Evolutionary conservation across 2,797 vertebrate genomes (phyloP).

Genomic region (Hydrophis major): DNA sequence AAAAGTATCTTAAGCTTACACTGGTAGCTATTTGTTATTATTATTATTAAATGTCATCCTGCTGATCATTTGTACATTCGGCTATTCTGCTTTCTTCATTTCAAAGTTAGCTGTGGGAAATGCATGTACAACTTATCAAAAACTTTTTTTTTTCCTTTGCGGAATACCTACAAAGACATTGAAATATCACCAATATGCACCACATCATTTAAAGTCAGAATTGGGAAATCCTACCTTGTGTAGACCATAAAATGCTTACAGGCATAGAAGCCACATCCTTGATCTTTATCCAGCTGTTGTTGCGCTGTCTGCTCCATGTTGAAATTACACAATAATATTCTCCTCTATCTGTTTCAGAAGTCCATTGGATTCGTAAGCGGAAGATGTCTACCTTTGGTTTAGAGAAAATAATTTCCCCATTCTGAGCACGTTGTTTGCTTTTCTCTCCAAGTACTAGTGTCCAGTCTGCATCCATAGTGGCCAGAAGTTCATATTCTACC

Average conservation of each 20-base stretch:
- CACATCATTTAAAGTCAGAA: not conserved
- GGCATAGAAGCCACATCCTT: slow-evolving; percentile 71
- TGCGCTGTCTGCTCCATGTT: slow-evolving; percentile 71
- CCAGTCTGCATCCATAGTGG: slow-evolving; percentile 80
- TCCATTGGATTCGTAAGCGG: slow-evolving; percentile 84
- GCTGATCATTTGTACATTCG: not conserved
- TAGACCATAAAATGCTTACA: slow-evolving; percentile 72
- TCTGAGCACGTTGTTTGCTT: slow-evolving; percentile 75
- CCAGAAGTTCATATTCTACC: slow-evolving; percentile 65
- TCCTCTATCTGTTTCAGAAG: slow-evolving; percentile 75
- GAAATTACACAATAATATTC: slow-evolving; percentile 77
- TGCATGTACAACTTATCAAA: slow-evolving; percentile 31
- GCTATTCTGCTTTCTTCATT: not conserved
- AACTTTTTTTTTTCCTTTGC: not conserved
- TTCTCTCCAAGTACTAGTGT: slow-evolving; percentile 71
- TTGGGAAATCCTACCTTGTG: slow-evolving; percentile 71
- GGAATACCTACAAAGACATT: not conserved
- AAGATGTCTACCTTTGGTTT: slow-evolving; percentile 76
- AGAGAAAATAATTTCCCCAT: slow-evolving; percentile 78
- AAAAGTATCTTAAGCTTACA: not conserved
- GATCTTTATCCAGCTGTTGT: slow-evolving; percentile 74
- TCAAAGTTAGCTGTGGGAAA: not conserved
- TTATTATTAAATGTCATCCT: slow-evolving; percentile 1
- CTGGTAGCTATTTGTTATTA: not conserved
- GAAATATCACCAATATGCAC: not conserved